Conservation (phyloP, 2,113 vertebrate species). For the Varanus salvator region DNA sequence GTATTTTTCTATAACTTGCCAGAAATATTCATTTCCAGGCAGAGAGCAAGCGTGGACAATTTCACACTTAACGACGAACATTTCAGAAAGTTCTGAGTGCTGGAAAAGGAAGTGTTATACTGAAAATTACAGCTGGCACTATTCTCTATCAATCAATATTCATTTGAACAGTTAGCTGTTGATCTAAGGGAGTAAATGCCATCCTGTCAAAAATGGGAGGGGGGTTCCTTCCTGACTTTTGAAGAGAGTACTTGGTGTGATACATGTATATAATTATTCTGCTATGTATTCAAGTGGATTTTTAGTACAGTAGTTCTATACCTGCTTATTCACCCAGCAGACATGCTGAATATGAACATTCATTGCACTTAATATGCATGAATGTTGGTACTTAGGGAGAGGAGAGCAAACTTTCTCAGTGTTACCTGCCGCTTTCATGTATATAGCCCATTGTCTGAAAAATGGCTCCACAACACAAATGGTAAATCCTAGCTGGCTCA, state of each 20-base stretch:
- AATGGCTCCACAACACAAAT: background rate
- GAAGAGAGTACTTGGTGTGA: constrained; percentile 31
- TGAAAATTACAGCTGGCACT: background rate
- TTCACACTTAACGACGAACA: constrained; percentile 36
- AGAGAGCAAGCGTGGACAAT: constrained; percentile 18
- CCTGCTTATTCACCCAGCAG: constrained; percentile 28
- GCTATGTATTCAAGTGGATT: constrained; percentile 22
- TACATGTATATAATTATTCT: constrained; percentile 14
- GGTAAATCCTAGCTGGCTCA: background rate
- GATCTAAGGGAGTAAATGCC: constrained; percentile 40
- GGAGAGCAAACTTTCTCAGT: background rate
- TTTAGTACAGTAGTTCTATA: constrained; percentile 18
- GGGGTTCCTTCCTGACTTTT: constrained; percentile 17
- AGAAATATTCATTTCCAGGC: constrained; percentile 39
- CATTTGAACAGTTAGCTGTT: constrained; percentile 37
- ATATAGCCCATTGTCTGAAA: background rate
- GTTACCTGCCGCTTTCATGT: constrained; percentile 20
- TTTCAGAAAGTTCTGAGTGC: constrained; percentile 34
- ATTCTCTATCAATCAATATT: constrained; percentile 38
- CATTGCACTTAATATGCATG: constrained; percentile 7
- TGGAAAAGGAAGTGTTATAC: constrained; percentile 48
- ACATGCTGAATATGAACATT: constrained; percentile 24
- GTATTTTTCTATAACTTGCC: constrained; percentile 36
- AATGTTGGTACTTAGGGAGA: constrained; percentile 18
- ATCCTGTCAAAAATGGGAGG: constrained; percentile 1